A percentile compares a stretch with the other conserved stretches of the same genome.
Conservation (phyloP, 1,140 invertebrate genomes). For the Akabosia matsudoensis region DNA sequence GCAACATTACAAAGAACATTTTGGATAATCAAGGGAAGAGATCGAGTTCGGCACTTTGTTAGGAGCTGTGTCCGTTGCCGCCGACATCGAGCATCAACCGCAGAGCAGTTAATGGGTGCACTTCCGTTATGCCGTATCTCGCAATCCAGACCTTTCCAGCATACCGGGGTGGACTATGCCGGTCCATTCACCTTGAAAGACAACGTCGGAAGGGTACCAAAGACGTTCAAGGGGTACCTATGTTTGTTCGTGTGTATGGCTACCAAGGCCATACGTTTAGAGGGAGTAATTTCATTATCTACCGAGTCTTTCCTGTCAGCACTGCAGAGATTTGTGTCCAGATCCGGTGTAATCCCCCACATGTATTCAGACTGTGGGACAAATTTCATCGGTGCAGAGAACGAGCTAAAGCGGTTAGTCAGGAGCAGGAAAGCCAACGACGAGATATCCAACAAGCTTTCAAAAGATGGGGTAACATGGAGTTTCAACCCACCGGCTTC, state of each 20-base stretch:
- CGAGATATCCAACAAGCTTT: background rate
- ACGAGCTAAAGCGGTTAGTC: constrained; percentile 30
- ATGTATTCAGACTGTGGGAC: constrained; percentile 50
- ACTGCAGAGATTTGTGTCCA: constrained; percentile 35
- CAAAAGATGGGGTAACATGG: constrained; percentile 42
- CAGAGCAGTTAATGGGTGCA: background rate
- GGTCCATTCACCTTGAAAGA: constrained; percentile 50
- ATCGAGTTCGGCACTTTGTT: constrained; percentile 17
- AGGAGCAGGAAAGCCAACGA: background rate
- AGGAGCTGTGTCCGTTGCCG: constrained; percentile 25
- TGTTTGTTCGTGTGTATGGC: constrained; percentile 31
- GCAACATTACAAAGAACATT: background rate
- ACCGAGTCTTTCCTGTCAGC: constrained; percentile 33
- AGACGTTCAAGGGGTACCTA: constrained; percentile 37
- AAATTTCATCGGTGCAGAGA: constrained; percentile 49
- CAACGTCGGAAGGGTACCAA: constrained; percentile 33
- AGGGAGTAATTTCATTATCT: constrained; percentile 35
- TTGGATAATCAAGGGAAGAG: constrained; percentile 6
- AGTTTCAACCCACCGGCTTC: constrained; percentile 49
- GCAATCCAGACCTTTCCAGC: constrained; percentile 48
- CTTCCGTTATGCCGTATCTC: background rate
- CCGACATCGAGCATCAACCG: background rate
- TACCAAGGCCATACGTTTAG: constrained; percentile 38
- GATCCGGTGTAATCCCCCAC: constrained; percentile 35
- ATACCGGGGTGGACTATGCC: constrained; percentile 52